These are phyloP conservation scores for Puffinus mauretanicus DNA, from an alignment of 2,113 vertebrate genomes.

Conservation along the genomic window DNA sequence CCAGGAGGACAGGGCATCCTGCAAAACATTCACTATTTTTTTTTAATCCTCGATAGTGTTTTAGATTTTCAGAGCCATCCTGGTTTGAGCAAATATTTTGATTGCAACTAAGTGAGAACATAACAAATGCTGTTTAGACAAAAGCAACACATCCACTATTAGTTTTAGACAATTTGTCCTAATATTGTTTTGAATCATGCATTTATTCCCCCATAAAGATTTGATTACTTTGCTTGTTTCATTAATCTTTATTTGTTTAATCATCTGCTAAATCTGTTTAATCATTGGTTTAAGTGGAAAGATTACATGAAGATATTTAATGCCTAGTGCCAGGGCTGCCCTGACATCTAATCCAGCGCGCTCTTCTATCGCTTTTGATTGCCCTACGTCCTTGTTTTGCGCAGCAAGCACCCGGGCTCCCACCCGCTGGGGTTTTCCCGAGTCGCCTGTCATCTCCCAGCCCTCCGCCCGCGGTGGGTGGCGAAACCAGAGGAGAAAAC, in stretches of 20 bases:
- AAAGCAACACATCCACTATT: slow-evolving; percentile 43
- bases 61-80: slow-evolving; percentile 38
- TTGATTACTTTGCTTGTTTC: slow-evolving; percentile 79
- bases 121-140: slow-evolving; percentile 66
- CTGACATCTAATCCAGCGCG: neutral
- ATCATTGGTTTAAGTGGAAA: slow-evolving; percentile 77
- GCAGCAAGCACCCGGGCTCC: neutral
- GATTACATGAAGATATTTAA: slow-evolving; percentile 68
- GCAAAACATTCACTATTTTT: neutral
- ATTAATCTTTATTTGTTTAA: slow-evolving; percentile 83
- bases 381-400: neutral
- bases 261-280: slow-evolving; percentile 80
- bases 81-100: slow-evolving; percentile 72
- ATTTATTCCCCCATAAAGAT: slow-evolving; percentile 74
- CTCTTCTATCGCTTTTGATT: neutral
- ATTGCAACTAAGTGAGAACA: slow-evolving; percentile 40
- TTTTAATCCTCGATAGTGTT: neutral
- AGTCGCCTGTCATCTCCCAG: neutral
- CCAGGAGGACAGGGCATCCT: fast-evolving
- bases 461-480: neutral
- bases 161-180: slow-evolving; percentile 77
- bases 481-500: fast-evolving
- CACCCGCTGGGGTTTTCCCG: neutral
- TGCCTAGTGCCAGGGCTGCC: neutral
- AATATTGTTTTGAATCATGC: slow-evolving; percentile 73